These are phyloP conservation scores for Cremastinae sp. DNA, from an alignment of 2,888 invertebrate genomes.

Conservation along the genomic window DNA sequence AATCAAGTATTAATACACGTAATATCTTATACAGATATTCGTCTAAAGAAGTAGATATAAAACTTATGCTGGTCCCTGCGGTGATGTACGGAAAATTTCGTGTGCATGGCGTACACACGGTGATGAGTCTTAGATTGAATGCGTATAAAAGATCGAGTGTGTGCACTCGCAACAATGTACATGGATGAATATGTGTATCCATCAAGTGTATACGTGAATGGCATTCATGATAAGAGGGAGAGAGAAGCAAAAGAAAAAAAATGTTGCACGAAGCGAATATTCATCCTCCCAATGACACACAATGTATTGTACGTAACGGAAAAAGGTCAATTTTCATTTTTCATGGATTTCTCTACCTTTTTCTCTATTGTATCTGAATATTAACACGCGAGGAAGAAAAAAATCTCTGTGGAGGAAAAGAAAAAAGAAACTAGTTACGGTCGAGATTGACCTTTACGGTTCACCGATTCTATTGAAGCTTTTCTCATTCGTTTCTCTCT, in stretches of 20 bases:
- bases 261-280: slow-evolving; percentile 2
- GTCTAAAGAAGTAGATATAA: neutral
- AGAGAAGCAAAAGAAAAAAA: slow-evolving; percentile 22
- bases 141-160: no score
- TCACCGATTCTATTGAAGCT: slow-evolving; percentile 17
- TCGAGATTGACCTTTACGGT: slow-evolving; percentile 1
- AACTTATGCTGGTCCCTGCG: slow-evolving; percentile 27
- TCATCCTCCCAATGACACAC: neutral
- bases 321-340: no score
- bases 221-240: slow-evolving; percentile 59
- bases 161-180: no score
- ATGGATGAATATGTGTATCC: slow-evolving; percentile 38
- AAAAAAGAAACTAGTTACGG: neutral
- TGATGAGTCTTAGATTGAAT: slow-evolving; percentile 69
- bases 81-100: neutral
- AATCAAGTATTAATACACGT: neutral
- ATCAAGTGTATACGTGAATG: slow-evolving; percentile 63
- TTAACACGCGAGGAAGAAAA: slow-evolving; percentile 4
- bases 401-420: neutral
- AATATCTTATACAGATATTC: slow-evolving; percentile 25
- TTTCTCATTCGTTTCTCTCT: slow-evolving; percentile 24
- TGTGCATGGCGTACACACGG: slow-evolving; percentile 56
- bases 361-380: no score
- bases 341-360: no score
- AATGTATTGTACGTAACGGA: neutral